phyloP scores from a whole-genome alignment of 2,888 invertebrate species.

The Limnephilus lunatus region DNA sequence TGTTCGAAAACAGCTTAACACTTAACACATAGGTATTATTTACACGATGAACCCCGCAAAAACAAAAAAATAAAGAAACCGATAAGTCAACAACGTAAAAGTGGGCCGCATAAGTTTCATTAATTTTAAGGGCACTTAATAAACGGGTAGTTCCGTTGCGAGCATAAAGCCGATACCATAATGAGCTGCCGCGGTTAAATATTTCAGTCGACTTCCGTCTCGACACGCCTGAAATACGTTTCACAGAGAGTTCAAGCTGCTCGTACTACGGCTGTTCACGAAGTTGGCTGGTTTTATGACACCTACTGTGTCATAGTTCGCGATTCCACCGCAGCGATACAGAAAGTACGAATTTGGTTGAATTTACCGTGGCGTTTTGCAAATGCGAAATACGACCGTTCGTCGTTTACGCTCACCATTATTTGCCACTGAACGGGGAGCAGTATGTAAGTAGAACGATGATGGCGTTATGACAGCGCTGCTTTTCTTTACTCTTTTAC shows the following conservation, averaged over 20 bases:
- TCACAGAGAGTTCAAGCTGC: background rate
- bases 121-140: background rate
- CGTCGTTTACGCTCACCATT: constrained; percentile 11
- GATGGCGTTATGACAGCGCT: background rate
- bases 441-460: background rate
- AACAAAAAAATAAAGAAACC: background rate
- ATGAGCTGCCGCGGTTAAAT: background rate
- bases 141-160: background rate
- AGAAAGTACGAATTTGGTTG: background rate
- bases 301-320: background rate
- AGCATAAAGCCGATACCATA: background rate
- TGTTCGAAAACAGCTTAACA: too few species aligned
- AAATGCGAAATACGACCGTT: constrained; percentile 3
- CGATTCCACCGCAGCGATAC: background rate
- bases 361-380: constrained; percentile 29
- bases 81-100: background rate
- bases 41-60: background rate
- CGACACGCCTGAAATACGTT: background rate
- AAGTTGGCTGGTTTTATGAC: background rate
- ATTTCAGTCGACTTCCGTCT: background rate
- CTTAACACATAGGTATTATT: too few species aligned
- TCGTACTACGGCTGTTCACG: background rate
- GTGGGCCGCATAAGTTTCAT: background rate
- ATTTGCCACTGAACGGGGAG: background rate
- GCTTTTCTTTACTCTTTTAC: background rate